Base-by-base conservation (phyloP, 2,888 invertebrate genomes). In the Germaria angustata region DNA sequence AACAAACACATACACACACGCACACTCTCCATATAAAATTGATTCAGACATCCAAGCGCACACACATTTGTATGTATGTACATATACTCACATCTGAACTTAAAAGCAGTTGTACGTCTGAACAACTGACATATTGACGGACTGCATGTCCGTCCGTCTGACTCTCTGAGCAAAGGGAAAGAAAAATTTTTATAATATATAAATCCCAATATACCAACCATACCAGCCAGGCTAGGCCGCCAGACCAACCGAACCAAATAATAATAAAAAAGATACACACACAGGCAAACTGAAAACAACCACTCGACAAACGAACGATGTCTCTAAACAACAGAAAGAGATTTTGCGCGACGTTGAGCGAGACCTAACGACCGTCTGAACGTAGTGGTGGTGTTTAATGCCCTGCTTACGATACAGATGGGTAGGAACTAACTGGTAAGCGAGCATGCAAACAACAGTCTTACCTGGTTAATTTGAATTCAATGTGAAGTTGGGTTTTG, bases 161-260 rank as follows among this genome's bases (percentile, higher is more conserved):
- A 44, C 71, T 73, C 71, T 66, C 68, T 69, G 63, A 61, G 55
- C 61, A 34, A 77, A 72, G 73, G 73, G 78, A 61, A 81, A 68
- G 71, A 72, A 57, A 69, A 69, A 51, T 72, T 79, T 72, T 66
- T 82, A 69, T 57, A 79, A 79, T 73, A 69, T 81, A 78, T 71
- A 76, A 81, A 76, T 72, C 75, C 75, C 73, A 79, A 79, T 73
- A 65, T 73, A 78, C 44, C 65, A 77, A 65, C 69, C 69, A 72
- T 71, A 59, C 61, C 71, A 77, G 66, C 36, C 68, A 61, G 61
- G 53, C 73, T 73, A 75, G 63, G 32, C 81, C 73, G 36, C 49
- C 49, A 39, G 24, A 65, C 73, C 73, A 79, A 68, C 72, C 68
- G 81, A 82, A 68, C 53, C 73, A 61, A 72, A 71, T 46, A 59